Evolutionary conservation across 2,888 invertebrate species (phyloP).

Genomic region (Apomyelois bistriatella): DNA sequence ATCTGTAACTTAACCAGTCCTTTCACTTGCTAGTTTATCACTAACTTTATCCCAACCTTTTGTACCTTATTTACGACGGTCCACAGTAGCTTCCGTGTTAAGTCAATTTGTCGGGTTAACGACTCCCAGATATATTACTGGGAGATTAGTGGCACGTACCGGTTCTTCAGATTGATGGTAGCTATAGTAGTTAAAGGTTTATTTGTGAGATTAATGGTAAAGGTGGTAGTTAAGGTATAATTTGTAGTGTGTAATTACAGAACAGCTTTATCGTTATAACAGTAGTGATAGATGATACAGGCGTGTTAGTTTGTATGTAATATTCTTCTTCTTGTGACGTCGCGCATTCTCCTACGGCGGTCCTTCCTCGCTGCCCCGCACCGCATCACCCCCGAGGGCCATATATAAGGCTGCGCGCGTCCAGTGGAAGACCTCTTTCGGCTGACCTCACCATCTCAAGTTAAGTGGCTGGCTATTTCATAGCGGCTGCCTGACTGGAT

Average conservation of each 20-base stretch:
- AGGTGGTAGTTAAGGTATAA: background rate
- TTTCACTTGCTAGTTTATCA: background rate
- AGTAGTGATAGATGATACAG: background rate
- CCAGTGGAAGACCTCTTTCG: no score
- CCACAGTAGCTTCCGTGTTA: background rate
- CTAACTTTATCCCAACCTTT: background rate
- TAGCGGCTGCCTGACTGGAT: no score
- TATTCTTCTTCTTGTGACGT: no score
- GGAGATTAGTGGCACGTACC: background rate
- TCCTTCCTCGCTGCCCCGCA: no score
- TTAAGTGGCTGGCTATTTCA: no score
- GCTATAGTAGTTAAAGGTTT: background rate
- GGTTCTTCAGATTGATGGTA: slow-evolving; percentile 5
- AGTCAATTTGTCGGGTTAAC: background rate
- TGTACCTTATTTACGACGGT: background rate
- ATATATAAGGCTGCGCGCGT: no score
- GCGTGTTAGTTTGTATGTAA: background rate
- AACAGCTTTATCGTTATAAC: background rate
- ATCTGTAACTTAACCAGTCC: background rate
- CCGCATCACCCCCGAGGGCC: no score
- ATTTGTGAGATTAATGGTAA: background rate
- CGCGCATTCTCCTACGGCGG: no score
- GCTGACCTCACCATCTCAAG: no score
- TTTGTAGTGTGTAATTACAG: slow-evolving; percentile 1
- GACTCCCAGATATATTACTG: background rate